A percentile compares a stretch with the other conserved stretches of the same genome.
These are phyloP conservation scores for Dasypus novemcinctus DNA, from an alignment of 2,113 vertebrate species.

Conservation along the genomic window DNA sequence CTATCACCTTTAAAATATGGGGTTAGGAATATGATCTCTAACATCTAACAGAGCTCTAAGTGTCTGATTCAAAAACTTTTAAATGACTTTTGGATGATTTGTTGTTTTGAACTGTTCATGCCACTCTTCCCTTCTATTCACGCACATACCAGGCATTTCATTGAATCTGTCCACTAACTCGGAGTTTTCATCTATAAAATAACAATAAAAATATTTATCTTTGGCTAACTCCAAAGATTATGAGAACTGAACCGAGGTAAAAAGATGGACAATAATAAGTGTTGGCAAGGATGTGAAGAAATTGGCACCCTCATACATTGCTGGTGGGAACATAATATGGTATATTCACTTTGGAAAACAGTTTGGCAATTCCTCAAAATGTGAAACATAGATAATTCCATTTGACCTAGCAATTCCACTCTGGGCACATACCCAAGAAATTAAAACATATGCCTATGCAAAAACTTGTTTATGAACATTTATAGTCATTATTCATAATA, in stretches of 20 bases:
- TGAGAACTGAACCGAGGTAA: not conserved
- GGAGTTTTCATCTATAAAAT: not conserved
- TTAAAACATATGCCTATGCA: not conserved
- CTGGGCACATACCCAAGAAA: not conserved
- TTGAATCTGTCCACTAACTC: not conserved
- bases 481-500: not conserved
- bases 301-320: not conserved
- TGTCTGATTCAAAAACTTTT: not conserved
- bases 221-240: constrained; percentile 2
- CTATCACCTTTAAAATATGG: not conserved
- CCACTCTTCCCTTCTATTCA: not conserved
- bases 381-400: not conserved
- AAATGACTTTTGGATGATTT: not conserved
- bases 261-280: not conserved
- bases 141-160: not conserved
- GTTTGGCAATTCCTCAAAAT: not conserved
- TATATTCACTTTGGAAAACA: not conserved
- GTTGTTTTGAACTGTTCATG: not conserved
- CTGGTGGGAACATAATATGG: not conserved
- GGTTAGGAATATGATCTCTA: not conserved
- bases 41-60: not conserved
- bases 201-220: constrained; percentile 15
- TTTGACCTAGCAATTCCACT: not conserved
- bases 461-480: not conserved
- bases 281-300: not conserved